A percentile compares a stretch with the other conserved stretches of the same genome.
These are phyloP conservation scores for Ceyx cyanopectus DNA, from an alignment of 2,113 vertebrate species.

Conservation along the genomic window DNA sequence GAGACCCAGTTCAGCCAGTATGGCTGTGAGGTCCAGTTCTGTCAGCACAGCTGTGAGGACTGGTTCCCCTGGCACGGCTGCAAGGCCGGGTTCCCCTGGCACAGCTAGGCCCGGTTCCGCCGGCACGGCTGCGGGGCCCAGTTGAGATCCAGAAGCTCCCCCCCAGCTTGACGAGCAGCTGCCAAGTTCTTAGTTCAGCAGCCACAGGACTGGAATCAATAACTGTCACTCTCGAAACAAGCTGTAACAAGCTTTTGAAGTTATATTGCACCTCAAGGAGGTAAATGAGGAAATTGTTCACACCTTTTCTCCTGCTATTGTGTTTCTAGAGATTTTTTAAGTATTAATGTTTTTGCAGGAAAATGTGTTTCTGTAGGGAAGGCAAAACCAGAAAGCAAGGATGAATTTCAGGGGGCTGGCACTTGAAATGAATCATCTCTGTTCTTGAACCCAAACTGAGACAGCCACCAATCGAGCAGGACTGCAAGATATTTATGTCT, in stretches of 20 bases:
- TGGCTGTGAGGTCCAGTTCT: not conserved
- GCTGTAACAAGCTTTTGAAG: constrained; percentile 35
- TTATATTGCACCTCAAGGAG: constrained; percentile 36
- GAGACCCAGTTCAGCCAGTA: too few relatives aligned
- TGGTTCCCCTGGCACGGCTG: not conserved
- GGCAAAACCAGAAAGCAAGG: not conserved
- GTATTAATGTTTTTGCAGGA: constrained; percentile 27
- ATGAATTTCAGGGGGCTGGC: not conserved
- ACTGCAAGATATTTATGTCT: not conserved
- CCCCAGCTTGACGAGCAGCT: constrained; percentile 49
- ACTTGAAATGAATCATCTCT: not conserved
- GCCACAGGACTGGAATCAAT: constrained; percentile 30
- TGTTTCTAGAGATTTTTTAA: constrained; percentile 37
- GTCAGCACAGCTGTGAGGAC: not conserved
- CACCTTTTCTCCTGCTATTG: constrained; percentile 27
- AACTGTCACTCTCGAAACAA: constrained; percentile 21
- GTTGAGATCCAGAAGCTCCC: constrained; percentile 27
- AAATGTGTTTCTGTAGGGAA: constrained; percentile 7
- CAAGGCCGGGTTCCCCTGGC: too few relatives aligned
- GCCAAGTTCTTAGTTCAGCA: constrained; percentile 54
- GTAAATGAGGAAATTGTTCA: constrained; percentile 55
- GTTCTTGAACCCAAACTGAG: not conserved
- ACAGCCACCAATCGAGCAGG: not conserved
- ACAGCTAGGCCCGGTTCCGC: not conserved
- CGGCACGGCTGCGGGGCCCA: not conserved